Evolutionary conservation across 35 echinoderm and acorn worm genomes (phyloP).

Genomic region (Chiridota heheva): DNA sequence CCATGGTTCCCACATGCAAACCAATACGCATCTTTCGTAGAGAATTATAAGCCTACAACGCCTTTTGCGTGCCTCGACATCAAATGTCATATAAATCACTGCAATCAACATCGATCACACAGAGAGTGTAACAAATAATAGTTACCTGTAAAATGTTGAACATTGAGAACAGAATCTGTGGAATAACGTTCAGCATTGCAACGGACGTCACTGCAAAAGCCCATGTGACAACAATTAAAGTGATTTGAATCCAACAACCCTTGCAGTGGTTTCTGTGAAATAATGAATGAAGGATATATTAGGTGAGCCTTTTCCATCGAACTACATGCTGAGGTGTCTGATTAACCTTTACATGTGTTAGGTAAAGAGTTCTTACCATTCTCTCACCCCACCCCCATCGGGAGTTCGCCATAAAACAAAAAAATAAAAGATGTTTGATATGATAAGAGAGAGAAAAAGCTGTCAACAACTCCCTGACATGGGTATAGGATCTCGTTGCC

Average conservation of each 20-base stretch:
- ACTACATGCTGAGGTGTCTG: not conserved
- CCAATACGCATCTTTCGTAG: not conserved
- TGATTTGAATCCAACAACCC: conserved; percentile 92
- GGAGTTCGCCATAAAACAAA: too few species aligned
- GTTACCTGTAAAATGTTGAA: conserved; percentile 93
- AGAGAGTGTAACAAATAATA: not conserved
- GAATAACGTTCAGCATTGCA: conserved; percentile 70
- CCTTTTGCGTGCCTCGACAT: not conserved
- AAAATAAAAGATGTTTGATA: too few species aligned
- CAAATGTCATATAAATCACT: not conserved
- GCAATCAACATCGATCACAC: not conserved
- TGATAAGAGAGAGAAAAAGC: too few species aligned
- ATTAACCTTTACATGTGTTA: not conserved
- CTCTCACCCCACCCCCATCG: too few species aligned
- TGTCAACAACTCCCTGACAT: too few species aligned
- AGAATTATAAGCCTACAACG: not conserved
- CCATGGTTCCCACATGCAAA: not conserved
- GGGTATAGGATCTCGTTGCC: too few species aligned
- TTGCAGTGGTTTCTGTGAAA: conserved; percentile 84
- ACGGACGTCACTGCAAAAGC: conserved; percentile 75
- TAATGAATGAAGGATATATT: conserved; percentile 11
- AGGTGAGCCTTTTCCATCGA: too few species aligned
- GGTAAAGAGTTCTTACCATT: not conserved
- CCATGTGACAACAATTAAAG: conserved; percentile 78
- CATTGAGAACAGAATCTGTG: conserved; percentile 92